Base-by-base conservation (phyloP, 2,113 vertebrate genomes). In the Calonectris borealis region DNA sequence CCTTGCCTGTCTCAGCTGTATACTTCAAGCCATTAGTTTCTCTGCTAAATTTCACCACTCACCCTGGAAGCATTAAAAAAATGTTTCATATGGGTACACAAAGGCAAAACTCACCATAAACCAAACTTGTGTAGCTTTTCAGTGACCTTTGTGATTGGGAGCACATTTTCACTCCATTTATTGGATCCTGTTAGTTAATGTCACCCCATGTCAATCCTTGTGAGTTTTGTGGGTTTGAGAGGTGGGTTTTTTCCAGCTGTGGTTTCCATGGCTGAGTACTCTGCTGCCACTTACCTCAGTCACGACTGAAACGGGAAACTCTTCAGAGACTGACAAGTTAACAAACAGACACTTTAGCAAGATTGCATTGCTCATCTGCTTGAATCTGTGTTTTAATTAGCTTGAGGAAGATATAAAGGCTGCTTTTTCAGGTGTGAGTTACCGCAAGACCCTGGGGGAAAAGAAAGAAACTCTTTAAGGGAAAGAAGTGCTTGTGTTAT, bases 311-410 rank as follows among this genome's bases (percentile, higher is more conserved):
- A 86, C 0, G 7, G 72, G 81, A 95, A 92, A 79, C 49, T 73
- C 90, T 87, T 94, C 84, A 83, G 92, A 91, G 95, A 95, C 82
- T 75, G 75, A 80, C 90, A 90, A 88, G 77, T 91, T 94, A 96
- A 96, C 88, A 77, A 96, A 94, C 0, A 11, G 93, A 96, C 85
- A 83, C 69, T 96, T 92, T 68, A 94, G 81, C 86, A 92, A 95
- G 90, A 77, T 82, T 70, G 25, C 17, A 52, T 54, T 83, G 88
- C 84, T 97, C 87, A 77, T 93, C 93, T 87, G 82, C 82, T 86
- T 96, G 79, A 96, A 34, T 71, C 4, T 42, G 64, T 70, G 46
- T 96, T 96, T 96, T 97, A 97, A 98, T 97, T 97, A 94, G 27
- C 58, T 34, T 6, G 90, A 93, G 77, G 80, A 91, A 87, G 80